A percentile compares a stretch with the other conserved stretches of the same genome.
Conservation (phyloP, 2,888 invertebrate species). For the Craniophora ligustri region DNA sequence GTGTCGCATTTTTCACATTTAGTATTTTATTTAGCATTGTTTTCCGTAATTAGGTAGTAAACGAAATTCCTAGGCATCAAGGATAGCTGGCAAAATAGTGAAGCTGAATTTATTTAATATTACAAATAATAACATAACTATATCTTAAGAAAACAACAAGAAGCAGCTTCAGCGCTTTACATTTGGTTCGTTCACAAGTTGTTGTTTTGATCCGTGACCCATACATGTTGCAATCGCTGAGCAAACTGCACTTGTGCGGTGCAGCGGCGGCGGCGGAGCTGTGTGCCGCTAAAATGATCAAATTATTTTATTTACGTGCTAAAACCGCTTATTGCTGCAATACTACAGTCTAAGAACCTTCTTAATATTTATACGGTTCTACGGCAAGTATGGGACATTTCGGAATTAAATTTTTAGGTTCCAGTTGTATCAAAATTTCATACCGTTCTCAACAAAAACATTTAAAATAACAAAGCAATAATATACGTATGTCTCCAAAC, state of each 20-base stretch:
- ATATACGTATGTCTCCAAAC: too few relatives aligned
- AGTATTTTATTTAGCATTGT: too few relatives aligned
- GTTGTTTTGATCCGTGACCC: conserved; percentile 37
- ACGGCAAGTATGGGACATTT: neutral
- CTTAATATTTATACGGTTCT: conserved; percentile 28
- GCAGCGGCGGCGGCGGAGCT: conserved; percentile 20
- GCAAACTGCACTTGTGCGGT: conserved; percentile 58
- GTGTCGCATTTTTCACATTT: too few relatives aligned
- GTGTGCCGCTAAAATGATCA: conserved; percentile 51
- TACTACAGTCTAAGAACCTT: conserved; percentile 31
- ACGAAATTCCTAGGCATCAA: too few relatives aligned
- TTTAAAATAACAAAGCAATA: too few relatives aligned
- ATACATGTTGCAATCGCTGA: conserved; percentile 60
- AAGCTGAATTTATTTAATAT: too few relatives aligned
- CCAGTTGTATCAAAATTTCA: too few relatives aligned
- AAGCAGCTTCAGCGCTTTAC: conserved; percentile 27
- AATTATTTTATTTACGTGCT: conserved; percentile 57
- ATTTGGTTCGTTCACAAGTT: conserved; percentile 19
- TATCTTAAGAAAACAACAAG: neutral
- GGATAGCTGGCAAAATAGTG: too few relatives aligned
- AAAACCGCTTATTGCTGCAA: conserved; percentile 47
- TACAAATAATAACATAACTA: too few relatives aligned
- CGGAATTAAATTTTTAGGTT: too few relatives aligned
- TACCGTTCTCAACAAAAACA: too few relatives aligned
- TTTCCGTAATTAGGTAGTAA: too few relatives aligned